Percentiles rank a stretch among this genome's conserved stretches.
Evolutionary conservation across 1,140 invertebrate species (phyloP).

Genomic region (Lepidurus arcticus): DNA sequence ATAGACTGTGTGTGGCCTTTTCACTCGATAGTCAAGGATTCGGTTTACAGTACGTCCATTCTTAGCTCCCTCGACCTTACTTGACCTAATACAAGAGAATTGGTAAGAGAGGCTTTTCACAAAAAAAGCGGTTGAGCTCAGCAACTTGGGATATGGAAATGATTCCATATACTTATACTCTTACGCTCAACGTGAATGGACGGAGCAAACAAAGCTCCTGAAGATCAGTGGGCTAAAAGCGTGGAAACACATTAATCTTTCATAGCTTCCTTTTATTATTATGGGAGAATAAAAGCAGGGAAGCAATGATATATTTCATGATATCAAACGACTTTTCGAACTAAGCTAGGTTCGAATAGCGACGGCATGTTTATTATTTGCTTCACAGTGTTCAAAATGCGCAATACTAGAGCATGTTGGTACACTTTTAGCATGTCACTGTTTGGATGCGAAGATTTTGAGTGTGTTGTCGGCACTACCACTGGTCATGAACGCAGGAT

Average conservation of each 20-base stretch:
- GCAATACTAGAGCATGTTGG: neutral
- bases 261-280: neutral
- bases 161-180: constrained; percentile 7
- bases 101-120: neutral
- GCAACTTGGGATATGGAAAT: constrained; percentile 16
- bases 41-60: neutral
- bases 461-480: constrained; percentile 90
- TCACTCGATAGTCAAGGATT: neutral
- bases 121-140: constrained; percentile 7
- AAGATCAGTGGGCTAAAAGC: constrained; percentile 9
- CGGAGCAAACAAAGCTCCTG: neutral
- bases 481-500: constrained; percentile 76
- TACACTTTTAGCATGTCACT: neutral
- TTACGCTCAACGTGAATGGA: neutral
- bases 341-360: neutral
- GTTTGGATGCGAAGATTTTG: constrained; percentile 73
- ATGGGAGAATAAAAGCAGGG: neutral
- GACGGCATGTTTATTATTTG: neutral
- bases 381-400: neutral
- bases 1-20: neutral
- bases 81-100: neutral
- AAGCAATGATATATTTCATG: neutral
- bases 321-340: neutral
- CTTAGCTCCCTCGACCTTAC: neutral
- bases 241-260: constrained; percentile 11